Conservation (phyloP, 2,113 vertebrate genomes). For the Hippocampus mohnikei region DNA sequence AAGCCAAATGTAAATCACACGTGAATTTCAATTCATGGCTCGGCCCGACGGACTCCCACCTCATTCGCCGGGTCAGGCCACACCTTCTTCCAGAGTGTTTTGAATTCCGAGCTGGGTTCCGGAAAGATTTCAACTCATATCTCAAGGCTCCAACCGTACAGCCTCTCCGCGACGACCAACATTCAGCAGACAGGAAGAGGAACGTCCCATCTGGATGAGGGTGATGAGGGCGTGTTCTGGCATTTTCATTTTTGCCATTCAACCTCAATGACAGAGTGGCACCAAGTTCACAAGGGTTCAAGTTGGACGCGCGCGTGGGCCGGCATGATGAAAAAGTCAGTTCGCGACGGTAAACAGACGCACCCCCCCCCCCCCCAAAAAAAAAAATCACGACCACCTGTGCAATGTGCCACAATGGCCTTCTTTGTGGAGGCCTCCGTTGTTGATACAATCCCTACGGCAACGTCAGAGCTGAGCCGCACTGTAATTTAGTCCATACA, state of each 20-base stretch:
- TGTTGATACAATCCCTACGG: conserved; percentile 34
- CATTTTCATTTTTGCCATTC: conserved; percentile 21
- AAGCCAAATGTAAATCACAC: too few species aligned
- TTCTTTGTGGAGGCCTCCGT: conserved; percentile 23
- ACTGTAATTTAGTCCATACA: conserved; percentile 8
- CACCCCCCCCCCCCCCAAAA: not conserved
- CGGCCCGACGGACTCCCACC: too few species aligned
- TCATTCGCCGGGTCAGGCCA: too few species aligned
- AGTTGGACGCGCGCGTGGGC: conserved; percentile 16
- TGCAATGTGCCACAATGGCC: conserved; percentile 9
- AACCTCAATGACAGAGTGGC: conserved; percentile 33
- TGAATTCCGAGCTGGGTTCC: too few species aligned
- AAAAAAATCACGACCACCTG: conserved; percentile 41
- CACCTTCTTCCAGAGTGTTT: too few species aligned
- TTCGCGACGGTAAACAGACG: conserved; percentile 4
- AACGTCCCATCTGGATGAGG: conserved; percentile 50
- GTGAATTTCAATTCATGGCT: too few species aligned
- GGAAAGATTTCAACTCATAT: too few species aligned
- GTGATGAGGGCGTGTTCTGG: conserved; percentile 2
- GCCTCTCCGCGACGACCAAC: not conserved
- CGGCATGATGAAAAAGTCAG: conserved; percentile 29
- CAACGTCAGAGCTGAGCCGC: conserved; percentile 15
- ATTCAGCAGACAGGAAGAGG: conserved; percentile 42
- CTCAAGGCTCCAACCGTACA: too few species aligned
- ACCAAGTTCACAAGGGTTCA: conserved; percentile 20